These are phyloP conservation scores for Pterois miles DNA, from an alignment of 2,797 vertebrate species.

Conservation along the genomic window DNA sequence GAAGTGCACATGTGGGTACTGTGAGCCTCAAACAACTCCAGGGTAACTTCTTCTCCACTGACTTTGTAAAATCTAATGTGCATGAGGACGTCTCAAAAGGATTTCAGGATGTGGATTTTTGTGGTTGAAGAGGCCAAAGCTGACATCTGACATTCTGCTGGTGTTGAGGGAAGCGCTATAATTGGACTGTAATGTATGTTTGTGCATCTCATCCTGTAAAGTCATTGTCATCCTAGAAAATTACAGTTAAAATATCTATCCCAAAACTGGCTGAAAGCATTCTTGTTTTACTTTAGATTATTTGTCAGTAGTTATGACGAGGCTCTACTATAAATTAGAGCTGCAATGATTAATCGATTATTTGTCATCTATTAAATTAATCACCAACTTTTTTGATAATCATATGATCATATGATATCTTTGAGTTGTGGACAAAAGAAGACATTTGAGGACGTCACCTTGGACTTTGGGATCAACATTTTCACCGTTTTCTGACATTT, in stretches of 20 bases:
- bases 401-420: too few relatives aligned
- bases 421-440: too few relatives aligned
- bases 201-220: not conserved
- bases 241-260: not conserved
- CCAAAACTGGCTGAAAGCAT: not conserved
- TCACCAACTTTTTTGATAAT: not conserved
- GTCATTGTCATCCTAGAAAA: not conserved
- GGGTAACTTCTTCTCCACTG: slow-evolving; percentile 18
- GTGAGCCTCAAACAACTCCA: slow-evolving; percentile 45
- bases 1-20: slow-evolving; percentile 46
- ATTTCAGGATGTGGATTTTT: slow-evolving; percentile 6
- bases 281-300: not conserved
- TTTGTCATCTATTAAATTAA: not conserved
- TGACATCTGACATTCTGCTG: not conserved
- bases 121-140: slow-evolving; percentile 2
- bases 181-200: not conserved
- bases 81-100: not conserved
- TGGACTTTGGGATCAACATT: too few relatives aligned
- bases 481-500: too few relatives aligned
- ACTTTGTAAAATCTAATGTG: not conserved
- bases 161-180: not conserved
- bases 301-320: not conserved
- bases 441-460: too few relatives aligned
- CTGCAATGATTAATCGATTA: too few relatives aligned
- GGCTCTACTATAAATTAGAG: not conserved